Evolutionary conservation across 2,888 invertebrate genomes (phyloP), one percentile per base, ranked within the genome.

Genomic region (Nephrotoma guestfalica): DNA sequence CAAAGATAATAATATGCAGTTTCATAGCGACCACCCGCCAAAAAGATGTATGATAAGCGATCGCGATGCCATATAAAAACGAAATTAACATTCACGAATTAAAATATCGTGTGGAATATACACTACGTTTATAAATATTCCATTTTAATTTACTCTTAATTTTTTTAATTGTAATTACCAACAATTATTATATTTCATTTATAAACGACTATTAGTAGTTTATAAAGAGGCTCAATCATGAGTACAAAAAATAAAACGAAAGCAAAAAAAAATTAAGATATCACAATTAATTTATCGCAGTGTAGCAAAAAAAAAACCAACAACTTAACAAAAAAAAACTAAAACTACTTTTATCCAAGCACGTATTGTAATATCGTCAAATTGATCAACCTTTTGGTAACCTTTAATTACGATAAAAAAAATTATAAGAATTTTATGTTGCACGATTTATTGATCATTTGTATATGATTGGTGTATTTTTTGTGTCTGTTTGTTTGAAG

Each of bases 361-460:
- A 71, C 71, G 71, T 71, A 71, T 71, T 71, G 71, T 71, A 71
- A 71, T 71, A 71, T 71, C 71, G 71, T 71, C 71, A 71, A 71
- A 71, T 71, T 71, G 84, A 84, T 84, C 84, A 84, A 84, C 84
- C 84, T 84, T 84, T 84, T 41, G 84, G 84, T 84, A 84, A 84
- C 84, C 84, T 84, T 84, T 84, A 84, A 84, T 71, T 71, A 71
- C 71, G 71, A 71, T 71, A 30, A 71, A 71, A 71, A 71, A 71
- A 71, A 71, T 9, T 71, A 71, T 71, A 71, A 71, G 71, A 30
- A 18, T 71, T 71, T 71, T 71, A 71, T 71, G 71, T 71, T 71
- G 71, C 71, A 71, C 71, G 71, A 71, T 30, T 71, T 71, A 71
- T 71, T 71, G 71, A 71, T 71, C 71, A 71, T 71, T 71, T 71